A percentile compares a stretch with the other conserved stretches of the same genome.
These are phyloP conservation scores for Pomatostomus ruficeps DNA, from an alignment of 2,113 vertebrate genomes.

Conservation along the genomic window DNA sequence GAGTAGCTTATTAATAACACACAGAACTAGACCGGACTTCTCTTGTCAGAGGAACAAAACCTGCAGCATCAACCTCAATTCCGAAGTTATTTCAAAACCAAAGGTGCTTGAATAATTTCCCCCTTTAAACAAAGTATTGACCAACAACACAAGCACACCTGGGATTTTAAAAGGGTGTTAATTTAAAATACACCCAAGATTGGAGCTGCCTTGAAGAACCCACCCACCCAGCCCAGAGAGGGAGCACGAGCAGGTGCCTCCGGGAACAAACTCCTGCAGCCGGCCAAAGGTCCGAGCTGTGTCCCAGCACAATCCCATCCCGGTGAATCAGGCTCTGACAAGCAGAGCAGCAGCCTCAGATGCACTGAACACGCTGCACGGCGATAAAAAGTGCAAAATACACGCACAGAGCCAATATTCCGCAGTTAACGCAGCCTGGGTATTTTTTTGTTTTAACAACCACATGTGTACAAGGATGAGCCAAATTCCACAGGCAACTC, in stretches of 20 bases:
- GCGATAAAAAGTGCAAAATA: background rate
- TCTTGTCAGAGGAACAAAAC: background rate
- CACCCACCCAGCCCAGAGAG: background rate
- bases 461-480: background rate
- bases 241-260: background rate
- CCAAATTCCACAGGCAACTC: background rate
- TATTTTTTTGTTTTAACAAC: background rate
- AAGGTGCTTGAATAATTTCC: background rate
- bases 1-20: background rate
- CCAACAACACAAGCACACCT: accelerated
- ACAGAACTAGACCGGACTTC: background rate
- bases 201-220: background rate
- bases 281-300: background rate
- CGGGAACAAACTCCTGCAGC: accelerated
- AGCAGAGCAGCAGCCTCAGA: background rate
- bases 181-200: background rate
- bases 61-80: background rate
- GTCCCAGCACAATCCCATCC: background rate
- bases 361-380: accelerated
- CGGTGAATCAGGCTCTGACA: background rate
- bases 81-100: background rate
- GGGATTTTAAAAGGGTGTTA: background rate
- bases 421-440: background rate
- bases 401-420: background rate
- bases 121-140: background rate